Percentiles rank a stretch among this genome's conserved stretches.
phyloP scores from a whole-genome alignment of 2,113 vertebrate genomes.

The Crotalus horridus region DNA sequence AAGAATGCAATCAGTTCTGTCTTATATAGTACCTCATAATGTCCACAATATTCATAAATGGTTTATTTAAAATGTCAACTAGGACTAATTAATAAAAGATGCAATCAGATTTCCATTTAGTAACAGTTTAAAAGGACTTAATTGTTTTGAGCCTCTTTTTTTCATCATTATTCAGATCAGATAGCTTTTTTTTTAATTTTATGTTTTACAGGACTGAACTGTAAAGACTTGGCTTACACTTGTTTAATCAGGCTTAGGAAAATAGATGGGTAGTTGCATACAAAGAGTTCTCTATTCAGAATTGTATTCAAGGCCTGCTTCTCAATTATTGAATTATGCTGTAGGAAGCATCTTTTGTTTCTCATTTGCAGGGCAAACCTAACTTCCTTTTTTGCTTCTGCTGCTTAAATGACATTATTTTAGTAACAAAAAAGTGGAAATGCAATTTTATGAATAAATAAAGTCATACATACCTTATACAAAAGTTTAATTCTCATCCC shows the following conservation, averaged over 20 bases:
- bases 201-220: not conserved
- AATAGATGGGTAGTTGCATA: conserved; percentile 8
- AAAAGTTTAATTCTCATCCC: not conserved
- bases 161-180: conserved; percentile 11
- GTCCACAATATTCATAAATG: not conserved
- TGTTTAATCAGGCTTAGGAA: conserved; percentile 1
- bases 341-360: not conserved
- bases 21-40: not conserved
- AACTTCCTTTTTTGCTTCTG: not conserved
- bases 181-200: conserved; percentile 3
- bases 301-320: not conserved
- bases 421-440: not conserved
- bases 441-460: not conserved
- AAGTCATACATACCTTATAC: not conserved
- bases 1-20: conserved; percentile 7
- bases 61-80: conserved; percentile 21
- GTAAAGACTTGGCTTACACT: conserved; percentile 4
- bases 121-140: conserved; percentile 13
- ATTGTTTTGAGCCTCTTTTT: not conserved
- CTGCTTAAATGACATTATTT: not conserved
- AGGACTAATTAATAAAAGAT: conserved; percentile 25
- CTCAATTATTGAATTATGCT: not conserved
- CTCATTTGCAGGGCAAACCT: not conserved
- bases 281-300: not conserved
- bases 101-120: conserved; percentile 19